Conservation (phyloP, 2,113 vertebrate genomes). For the Myotis davidii region DNA sequence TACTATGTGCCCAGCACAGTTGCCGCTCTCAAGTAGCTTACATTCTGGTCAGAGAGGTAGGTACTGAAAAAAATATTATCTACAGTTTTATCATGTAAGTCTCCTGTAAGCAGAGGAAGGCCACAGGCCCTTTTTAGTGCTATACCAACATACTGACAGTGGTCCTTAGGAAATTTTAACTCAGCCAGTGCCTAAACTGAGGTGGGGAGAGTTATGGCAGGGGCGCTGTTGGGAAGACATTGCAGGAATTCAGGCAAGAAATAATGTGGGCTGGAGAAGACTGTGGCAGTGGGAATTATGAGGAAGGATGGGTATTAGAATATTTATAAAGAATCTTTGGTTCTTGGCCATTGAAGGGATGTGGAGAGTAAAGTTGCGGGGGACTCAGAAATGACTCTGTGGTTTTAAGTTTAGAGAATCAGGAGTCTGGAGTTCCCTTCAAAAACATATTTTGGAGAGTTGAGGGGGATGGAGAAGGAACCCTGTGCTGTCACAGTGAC, state of each 20-base stretch:
- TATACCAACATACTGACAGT: neutral
- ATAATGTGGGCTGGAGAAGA: neutral
- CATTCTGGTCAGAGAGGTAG: neutral
- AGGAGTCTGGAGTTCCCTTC: neutral
- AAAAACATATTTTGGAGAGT: neutral
- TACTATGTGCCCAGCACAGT: neutral
- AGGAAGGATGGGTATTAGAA: no score
- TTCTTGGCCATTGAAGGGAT: neutral
- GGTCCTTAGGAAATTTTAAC: neutral
- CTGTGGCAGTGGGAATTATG: no score
- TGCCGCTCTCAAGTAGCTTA: neutral
- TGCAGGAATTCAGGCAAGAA: neutral
- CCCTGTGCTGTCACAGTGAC: neutral
- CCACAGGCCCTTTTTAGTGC: neutral
- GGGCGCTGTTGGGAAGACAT: neutral
- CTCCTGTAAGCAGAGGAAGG: neutral
- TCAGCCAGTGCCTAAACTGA: neutral
- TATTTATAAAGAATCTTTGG: neutral
- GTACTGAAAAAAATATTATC: neutral
- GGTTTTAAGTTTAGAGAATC: neutral
- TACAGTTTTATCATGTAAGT: neutral
- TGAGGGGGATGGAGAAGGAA: neutral
- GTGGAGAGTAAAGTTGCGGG: neutral
- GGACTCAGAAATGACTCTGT: neutral
- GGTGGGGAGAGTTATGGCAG: neutral